Conservation (phyloP, 2,888 invertebrate species). For the Portevinia maculata region DNA sequence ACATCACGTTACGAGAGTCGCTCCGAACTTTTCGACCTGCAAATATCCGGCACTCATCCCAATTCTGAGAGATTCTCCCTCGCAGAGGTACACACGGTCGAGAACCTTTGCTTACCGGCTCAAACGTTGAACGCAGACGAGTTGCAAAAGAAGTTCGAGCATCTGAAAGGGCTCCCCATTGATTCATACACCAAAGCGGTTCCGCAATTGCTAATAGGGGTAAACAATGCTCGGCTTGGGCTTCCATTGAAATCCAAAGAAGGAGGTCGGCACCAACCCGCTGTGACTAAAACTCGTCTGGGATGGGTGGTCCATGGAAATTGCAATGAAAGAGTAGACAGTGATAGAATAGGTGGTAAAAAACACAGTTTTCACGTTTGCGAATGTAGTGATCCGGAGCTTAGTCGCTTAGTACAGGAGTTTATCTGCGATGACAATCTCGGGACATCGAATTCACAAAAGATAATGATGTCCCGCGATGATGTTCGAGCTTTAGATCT, state of each 20-base stretch:
- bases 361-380: neutral
- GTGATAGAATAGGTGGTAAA: too few species aligned
- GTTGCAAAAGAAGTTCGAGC: too few species aligned
- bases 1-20: slow-evolving; percentile 4
- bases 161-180: neutral
- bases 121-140: neutral
- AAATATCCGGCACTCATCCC: slow-evolving; percentile 1
- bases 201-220: slow-evolving; percentile 1
- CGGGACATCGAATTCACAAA: neutral
- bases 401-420: too few species aligned
- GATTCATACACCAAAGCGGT: neutral
- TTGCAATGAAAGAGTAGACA: neutral
- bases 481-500: too few species aligned
- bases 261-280: neutral
- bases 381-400: too few species aligned
- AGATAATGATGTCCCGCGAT: neutral
- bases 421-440: too few species aligned
- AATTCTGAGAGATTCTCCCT: too few species aligned
- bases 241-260: slow-evolving; percentile 5
- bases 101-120: neutral
- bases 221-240: slow-evolving; percentile 1
- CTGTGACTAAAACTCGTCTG: slow-evolving; percentile 65
- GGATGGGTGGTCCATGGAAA: slow-evolving; percentile 49
- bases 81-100: slow-evolving; percentile 4
- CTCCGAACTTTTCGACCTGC: neutral